Evolutionary conservation across 2,797 vertebrate species (phyloP).

Genomic region (Smutsia temminckii): DNA sequence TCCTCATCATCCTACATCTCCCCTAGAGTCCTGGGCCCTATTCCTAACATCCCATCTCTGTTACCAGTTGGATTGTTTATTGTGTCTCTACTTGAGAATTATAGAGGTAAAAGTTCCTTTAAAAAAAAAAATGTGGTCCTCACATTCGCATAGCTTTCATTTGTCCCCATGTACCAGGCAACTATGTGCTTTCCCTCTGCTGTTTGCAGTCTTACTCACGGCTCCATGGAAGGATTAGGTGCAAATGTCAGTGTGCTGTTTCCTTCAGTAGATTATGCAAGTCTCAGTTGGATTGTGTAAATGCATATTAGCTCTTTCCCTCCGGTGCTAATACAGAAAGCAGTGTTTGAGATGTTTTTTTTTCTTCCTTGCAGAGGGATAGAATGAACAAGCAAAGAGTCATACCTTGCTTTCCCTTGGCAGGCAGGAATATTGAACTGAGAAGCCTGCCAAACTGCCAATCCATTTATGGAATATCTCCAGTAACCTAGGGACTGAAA

Average conservation of each 20-base stretch:
- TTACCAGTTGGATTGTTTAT: not conserved
- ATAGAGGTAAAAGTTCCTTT: not conserved
- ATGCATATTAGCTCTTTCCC: not conserved
- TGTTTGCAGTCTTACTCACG: constrained; percentile 54
- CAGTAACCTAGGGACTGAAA: not conserved
- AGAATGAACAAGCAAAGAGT: constrained; percentile 59
- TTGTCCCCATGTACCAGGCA: not conserved
- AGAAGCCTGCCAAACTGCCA: constrained; percentile 7
- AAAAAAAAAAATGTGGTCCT: not conserved
- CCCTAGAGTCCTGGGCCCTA: not conserved
- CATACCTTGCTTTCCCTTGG: constrained; percentile 57
- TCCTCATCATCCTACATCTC: not conserved
- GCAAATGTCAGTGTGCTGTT: constrained; percentile 67
- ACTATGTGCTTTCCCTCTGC: not conserved
- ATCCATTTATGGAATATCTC: not conserved
- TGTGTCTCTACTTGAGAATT: not conserved
- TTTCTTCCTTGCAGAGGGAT: constrained; percentile 15
- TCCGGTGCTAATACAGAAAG: not conserved
- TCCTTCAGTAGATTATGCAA: constrained; percentile 61
- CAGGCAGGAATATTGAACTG: constrained; percentile 14
- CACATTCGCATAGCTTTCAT: constrained; percentile 5
- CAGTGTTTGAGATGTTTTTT: constrained; percentile 14
- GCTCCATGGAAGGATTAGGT: constrained; percentile 69
- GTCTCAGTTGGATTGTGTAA: constrained; percentile 52
- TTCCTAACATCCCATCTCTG: not conserved